Base-by-base conservation (phyloP, 2,113 vertebrate genomes). In the Noturus placidus region DNA sequence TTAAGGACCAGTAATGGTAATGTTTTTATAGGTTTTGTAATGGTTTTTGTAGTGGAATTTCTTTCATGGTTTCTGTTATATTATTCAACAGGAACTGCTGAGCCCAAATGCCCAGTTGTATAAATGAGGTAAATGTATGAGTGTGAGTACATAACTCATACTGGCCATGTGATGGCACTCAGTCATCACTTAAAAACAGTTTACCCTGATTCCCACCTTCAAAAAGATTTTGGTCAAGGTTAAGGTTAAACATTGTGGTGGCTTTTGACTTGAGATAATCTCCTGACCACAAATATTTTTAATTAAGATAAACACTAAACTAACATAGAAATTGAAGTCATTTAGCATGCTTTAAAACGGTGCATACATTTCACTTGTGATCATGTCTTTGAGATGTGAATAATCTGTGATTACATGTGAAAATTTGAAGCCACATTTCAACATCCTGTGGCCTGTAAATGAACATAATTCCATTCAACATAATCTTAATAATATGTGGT, bases 91-190 rank as follows among this genome's bases (percentile, higher is more conserved):
- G 46, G 46, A 10, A 50, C 33, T 14, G 13, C 11, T 14, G 42
- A 22, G 11, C 22, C 25, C 72, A 46, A 76, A 76, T 27, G 11
- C 72, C 13, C 11, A 50, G 10, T 46, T n/a, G 10, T 50, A 77
- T 50, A n/a, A 50, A 46, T 27, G 25, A 50, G 2, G 19, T 70
- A 35, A 50, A 77, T 77, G 74, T 77, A 50, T 50, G 46, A 50
- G 46, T 50, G 46, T 50, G 46, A 50, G 46, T 50, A 56, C 5
- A 50, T 54, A 35, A 46, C 38, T 83, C 81, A 10, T 27, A 50
- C 35, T 63, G 25, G 22, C 81, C 57, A 83, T 63, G 25, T 38
- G 79, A 82, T 82, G 79, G 79, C 42, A 52, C 76, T 69, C 30
- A 17, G 30, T 4, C 15, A 30, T 17, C 5, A 15, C 13, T 19